Base-by-base conservation (phyloP, 2,888 invertebrate genomes). In the Sinohyriopsis cumingii region DNA sequence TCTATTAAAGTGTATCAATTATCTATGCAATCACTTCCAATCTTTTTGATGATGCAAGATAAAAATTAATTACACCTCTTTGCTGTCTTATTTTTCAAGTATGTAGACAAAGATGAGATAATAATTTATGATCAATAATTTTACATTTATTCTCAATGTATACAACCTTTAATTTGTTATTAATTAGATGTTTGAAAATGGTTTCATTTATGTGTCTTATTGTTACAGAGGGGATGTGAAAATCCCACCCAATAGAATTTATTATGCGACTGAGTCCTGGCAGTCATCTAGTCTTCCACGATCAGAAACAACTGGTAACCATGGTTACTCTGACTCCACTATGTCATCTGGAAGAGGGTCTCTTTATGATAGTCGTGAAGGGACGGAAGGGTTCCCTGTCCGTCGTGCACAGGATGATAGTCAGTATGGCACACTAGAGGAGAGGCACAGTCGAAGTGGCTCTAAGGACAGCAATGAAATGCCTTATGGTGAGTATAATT, bases 291-390 rank as follows among this genome's bases (percentile, higher is more conserved):
- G 76, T 60, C 77, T 76, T 20, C 78, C 77, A 15, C 74, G 78
- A 7, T 60, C 65, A 22, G 57, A 73, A 33, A 69, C 72, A 3
- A 22, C 72, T 54, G 67, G 71, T 68, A 72, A 73, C 69, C 84
- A 84, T 68, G 79, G 75, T 25, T 84, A 84, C 78, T 78, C 79
- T 24, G 84, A 84, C 69, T 83, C 83, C 61, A 79, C 79, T 20
- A 69, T 82, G 72, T 86, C 86, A 6, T 84, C 84, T 20, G 84
- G 84, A 18, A 75, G 82, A 12, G 83, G 84, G 12, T 85, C 85
- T 18, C 53, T 77, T 71, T 83, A 82, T 71, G 85, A 84, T 57
- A 83, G 84, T 22, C 73, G 80, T n/a, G 74, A 76, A 33, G 68
- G 74, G 0, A 69, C 70, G 20, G 81, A 82, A 24, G 63, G 76